Conservation (phyloP, 2,888 invertebrate genomes). For the Mimachlamys varia region DNA sequence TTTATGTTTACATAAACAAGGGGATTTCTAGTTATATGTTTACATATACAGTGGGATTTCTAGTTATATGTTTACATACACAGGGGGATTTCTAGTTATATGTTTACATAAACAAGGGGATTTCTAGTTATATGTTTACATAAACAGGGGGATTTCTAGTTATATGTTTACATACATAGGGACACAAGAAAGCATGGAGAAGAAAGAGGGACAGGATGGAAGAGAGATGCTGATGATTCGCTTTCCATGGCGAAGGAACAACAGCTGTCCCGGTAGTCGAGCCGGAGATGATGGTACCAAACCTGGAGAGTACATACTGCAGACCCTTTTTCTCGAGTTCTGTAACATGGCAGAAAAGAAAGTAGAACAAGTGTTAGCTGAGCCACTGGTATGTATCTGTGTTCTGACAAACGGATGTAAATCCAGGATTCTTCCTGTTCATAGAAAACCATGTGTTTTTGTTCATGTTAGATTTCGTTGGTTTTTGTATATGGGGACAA, state of each 20-base stretch:
- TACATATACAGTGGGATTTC: neutral
- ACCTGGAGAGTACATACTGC: slow-evolving; percentile 96
- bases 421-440: too few relatives aligned
- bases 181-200: neutral
- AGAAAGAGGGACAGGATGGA: slow-evolving; percentile 43
- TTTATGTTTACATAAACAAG: too few relatives aligned
- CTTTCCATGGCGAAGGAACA: slow-evolving; percentile 68
- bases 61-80: too few relatives aligned
- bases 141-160: too few relatives aligned
- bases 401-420: too few relatives aligned
- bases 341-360: slow-evolving; percentile 96
- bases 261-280: slow-evolving; percentile 48
- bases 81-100: too few relatives aligned
- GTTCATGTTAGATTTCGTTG: too few relatives aligned
- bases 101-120: neutral
- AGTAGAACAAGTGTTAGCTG: slow-evolving; percentile 96
- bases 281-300: slow-evolving; percentile 67
- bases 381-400: slow-evolving; percentile 87
- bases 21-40: too few relatives aligned
- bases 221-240: slow-evolving; percentile 55
- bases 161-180: neutral
- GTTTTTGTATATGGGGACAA: too few relatives aligned
- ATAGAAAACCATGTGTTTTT: too few relatives aligned
- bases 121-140: too few relatives aligned
- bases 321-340: slow-evolving; percentile 96